A percentile compares a stretch with the other conserved stretches of the same genome.
These are phyloP conservation scores for Tetragonula carbonaria DNA, from an alignment of 2,888 invertebrate species.

Conservation along the genomic window DNA sequence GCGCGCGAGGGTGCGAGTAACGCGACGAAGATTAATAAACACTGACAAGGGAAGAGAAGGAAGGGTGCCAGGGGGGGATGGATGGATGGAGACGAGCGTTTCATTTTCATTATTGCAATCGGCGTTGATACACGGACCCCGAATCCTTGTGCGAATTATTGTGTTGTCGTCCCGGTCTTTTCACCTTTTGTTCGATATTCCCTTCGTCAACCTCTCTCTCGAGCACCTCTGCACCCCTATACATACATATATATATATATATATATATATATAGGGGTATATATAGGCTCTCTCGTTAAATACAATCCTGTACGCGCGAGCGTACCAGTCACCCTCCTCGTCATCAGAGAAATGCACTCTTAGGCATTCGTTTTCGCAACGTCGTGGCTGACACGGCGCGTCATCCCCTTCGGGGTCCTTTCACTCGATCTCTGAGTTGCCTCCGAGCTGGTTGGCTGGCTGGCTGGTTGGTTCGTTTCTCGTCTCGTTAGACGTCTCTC, in stretches of 20 bases:
- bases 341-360: constrained; percentile 67
- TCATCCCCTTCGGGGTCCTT: constrained; percentile 16
- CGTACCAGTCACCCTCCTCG: constrained; percentile 31
- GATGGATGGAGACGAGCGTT: not conserved
- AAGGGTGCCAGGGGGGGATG: not conserved
- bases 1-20: constrained; percentile 11
- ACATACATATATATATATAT: too few relatives aligned
- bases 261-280: not conserved
- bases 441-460: constrained; percentile 6
- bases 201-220: not conserved
- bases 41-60: not conserved
- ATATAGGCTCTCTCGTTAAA: constrained; percentile 41
- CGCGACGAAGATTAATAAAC: constrained; percentile 50
- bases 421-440: constrained; percentile 29
- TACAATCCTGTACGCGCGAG: constrained; percentile 30
- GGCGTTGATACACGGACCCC: constrained; percentile 30
- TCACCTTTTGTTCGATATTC: constrained; percentile 24
- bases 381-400: constrained; percentile 1
- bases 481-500: constrained; percentile 31
- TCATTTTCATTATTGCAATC: constrained; percentile 57
- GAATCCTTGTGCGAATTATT: constrained; percentile 52
- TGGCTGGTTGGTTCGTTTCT: constrained; percentile 10
- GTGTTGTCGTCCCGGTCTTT: constrained; percentile 12
- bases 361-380: constrained; percentile 59
- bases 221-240: not conserved